Base-by-base conservation (phyloP, 2,888 invertebrate genomes). In the Agrochola litura region DNA sequence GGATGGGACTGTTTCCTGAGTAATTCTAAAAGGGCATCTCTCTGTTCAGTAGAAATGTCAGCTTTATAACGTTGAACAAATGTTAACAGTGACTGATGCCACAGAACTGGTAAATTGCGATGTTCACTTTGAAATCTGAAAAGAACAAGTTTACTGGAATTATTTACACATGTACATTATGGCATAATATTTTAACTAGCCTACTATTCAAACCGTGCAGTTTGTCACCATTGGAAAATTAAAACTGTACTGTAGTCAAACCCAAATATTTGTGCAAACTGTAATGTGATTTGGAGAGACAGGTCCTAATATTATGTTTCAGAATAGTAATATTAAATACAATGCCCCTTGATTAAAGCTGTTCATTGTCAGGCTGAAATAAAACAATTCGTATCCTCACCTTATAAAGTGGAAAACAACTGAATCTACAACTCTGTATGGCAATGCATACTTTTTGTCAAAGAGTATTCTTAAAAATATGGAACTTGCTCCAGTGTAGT, bases 371-470 rank as follows among this genome's bases (percentile, higher is more conserved):
- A 43, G 37, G 43, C 8, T 19, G 12, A 25, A 16, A 65, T 25
- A 30, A 68, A 49, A 52, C 2, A 61, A 54, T n/a, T 9, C 0
- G 1, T 41, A 63, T 61, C 12, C 90, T 93, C 95, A 99, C 99
- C 98, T 98, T 56, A 99, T 92, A 94, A 99, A 99, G 94, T 99
- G 99, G 92, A 98, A 98, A 3, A 99, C 99, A 10, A 99, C 98
- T 22, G 98, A 99, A 97, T 99, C 99, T 9, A 99, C 97, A 2
- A 99, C 99, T 89, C 99, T 97, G 94, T 98, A 99, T 0, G 99
- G 99, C 75, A 99, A 96, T 0, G 99, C 99, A 97, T 99, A 99
- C 93, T 99, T 99, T 95, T 99, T 99, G 92, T 99, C 99, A 83
- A 99, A 97, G 80, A 99, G 98, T 92, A 99, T 98, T 81, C 99